Evolutionary conservation across 2,888 invertebrate species (phyloP), one percentile per base, ranked within the genome.

Genomic region (Xestia sexstrigata): DNA sequence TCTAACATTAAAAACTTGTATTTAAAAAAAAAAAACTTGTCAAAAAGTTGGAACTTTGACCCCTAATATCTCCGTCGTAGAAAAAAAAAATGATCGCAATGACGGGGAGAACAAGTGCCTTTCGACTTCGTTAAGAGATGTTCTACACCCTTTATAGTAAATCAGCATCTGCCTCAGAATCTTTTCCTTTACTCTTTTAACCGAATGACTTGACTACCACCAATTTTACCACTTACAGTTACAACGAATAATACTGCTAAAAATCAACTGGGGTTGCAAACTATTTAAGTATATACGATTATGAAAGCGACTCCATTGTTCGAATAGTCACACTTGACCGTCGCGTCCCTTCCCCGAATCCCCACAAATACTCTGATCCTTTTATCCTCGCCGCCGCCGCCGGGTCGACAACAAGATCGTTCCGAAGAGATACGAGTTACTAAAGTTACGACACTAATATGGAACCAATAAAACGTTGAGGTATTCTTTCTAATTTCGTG

Each of bases 281-380:
- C 39, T 52, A 42, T 15, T 73, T 39, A 49, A 11, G 20, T 47
- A 35, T 9, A n/a, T 35, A n/a, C 52, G 35, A 17, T 23, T 47
- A 52, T 45, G 23, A 67, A 76, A 20, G 8, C 23, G 17, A 63
- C 23, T 15, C 23, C 17, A 26, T 78, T 35, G 11, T 17, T 13
- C 78, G 47, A 35, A 66, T 35, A 7, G 26, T 13, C 65, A 39
- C 49, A 30, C 11, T 73, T 26, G 42, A 72, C 39, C 23, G 17
- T 30, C 63, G 26, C 20, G 52, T 66, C 39, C 74, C 17, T 58
- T 75, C 76, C 42, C 49, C 26, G 78, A 82, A 82, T 79, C 82
- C 78, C 20, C 45, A 79, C 52, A 76, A 79, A 62, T 76, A 82
- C 78, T 49, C 35, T 82, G 82, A 76, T 79, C 76, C 52, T 45